Evolutionary conservation across 2,888 invertebrate species (phyloP), one percentile per base, ranked within the genome.

Genomic region (Meiosimyza decipiens): DNA sequence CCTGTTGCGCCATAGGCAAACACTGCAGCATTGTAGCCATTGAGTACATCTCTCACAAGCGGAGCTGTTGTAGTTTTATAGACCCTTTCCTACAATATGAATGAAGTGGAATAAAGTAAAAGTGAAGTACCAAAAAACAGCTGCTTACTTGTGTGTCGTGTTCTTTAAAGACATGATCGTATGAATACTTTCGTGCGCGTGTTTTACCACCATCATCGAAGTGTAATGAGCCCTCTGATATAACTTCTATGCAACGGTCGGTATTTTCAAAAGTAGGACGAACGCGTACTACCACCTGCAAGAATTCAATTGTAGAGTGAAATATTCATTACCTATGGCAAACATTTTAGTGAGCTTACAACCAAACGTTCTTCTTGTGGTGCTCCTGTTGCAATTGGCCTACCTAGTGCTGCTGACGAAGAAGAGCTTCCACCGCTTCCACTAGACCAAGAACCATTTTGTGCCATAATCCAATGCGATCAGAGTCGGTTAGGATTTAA

Each of bases 11-110:
- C 87, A 72, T 87, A 98, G 1, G 98, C 98, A 87, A 98, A 98
- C 40, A 98, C 97, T 0, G 98, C 97, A 0, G 95, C 98, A 81
- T 97, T 97, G 84, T 94, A 96, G 0, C 98, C 98, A 73, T 89
- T 90, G 47, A 98, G 89, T 0, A 98, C 95, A 81, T 95, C 95
- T 59, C 92, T 92, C 2, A 98, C 95, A 18, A 98, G 89, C 18
- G 93, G 91, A 68, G 93, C 93, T 33, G 97, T 95, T 1, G 97
- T 96, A 6, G 92, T 91, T 74, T 92, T 92, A 87, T 98, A 98
- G 0, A 98, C 96, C 67, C 94, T 91, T 82, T 93, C 93, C 82
- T 86, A 49, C 3, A 4, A 7, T 40, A 49, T 11, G 51, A 15
- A 49, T 51, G 13, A 1, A 54, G n/a, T n/a, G 13, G 54, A n/a